A percentile compares a stretch with the other conserved stretches of the same genome.
These are phyloP conservation scores for Neogobius melanostomus DNA, from an alignment of 2,113 vertebrate species.

Conservation along the genomic window DNA sequence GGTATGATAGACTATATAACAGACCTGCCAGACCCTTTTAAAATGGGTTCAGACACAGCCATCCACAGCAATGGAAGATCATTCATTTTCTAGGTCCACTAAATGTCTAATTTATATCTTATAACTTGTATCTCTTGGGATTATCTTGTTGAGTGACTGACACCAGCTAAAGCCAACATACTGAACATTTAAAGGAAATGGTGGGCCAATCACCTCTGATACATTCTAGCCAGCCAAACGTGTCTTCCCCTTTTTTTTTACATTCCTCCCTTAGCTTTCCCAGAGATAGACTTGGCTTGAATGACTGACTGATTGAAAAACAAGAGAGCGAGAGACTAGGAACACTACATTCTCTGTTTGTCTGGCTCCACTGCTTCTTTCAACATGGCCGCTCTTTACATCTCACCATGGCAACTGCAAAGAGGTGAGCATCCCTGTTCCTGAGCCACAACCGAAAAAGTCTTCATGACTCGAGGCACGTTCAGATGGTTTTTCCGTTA, in stretches of 20 bases:
- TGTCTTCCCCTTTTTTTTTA: slow-evolving; percentile 20
- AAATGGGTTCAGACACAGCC: too few species aligned
- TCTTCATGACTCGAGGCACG: slow-evolving; percentile 67
- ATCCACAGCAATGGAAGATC: too few species aligned
- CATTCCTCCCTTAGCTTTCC: slow-evolving; percentile 36
- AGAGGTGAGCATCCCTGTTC: slow-evolving; percentile 59
- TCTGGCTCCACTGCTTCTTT: slow-evolving; percentile 71
- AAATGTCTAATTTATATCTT: too few species aligned
- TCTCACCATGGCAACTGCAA: slow-evolving; percentile 75
- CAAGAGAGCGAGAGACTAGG: slow-evolving; percentile 38
- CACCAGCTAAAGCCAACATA: slow-evolving; percentile 22
- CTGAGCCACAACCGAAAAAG: slow-evolving; percentile 41
- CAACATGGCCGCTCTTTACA: slow-evolving; percentile 74
- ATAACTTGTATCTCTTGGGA: not conserved
- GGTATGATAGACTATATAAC: too few species aligned
- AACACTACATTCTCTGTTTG: slow-evolving; percentile 77
- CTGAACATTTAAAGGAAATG: slow-evolving; percentile 39
- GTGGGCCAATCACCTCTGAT: slow-evolving; percentile 30
- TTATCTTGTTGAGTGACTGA: not conserved
- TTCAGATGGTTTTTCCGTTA: slow-evolving; percentile 66
- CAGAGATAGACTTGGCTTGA: slow-evolving; percentile 53
- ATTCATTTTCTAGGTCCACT: too few species aligned
- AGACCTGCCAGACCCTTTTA: too few species aligned
- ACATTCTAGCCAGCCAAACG: slow-evolving; percentile 16
- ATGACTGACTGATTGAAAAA: slow-evolving; percentile 63